Conservation (phyloP, 2,113 vertebrate genomes). For the Carassius carassius region DNA sequence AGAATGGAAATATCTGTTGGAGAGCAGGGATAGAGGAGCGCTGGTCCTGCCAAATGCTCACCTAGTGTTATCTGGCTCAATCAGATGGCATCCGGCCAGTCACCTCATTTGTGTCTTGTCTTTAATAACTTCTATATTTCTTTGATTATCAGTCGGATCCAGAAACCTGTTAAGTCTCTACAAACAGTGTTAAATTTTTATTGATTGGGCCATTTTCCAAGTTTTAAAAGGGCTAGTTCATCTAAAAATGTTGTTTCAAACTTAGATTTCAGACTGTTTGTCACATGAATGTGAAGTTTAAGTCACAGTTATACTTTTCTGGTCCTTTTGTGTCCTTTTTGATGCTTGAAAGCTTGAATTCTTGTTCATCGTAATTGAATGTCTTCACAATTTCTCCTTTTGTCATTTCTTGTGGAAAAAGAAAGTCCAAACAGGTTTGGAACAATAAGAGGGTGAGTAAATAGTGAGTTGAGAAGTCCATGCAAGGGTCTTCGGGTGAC, state of each 20-base stretch:
- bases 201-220: slow-evolving; percentile 56
- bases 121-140: slow-evolving; percentile 66
- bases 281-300: not conserved
- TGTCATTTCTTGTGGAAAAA: no score
- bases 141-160: slow-evolving; percentile 63
- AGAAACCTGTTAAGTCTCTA: slow-evolving; percentile 62
- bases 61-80: slow-evolving; percentile 45
- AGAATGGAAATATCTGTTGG: slow-evolving; percentile 51
- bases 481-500: no score
- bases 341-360: not conserved
- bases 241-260: not conserved
- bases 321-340: no score
- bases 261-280: not conserved
- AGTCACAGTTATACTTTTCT: no score
- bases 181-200: slow-evolving; percentile 64
- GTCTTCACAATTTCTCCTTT: not conserved
- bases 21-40: slow-evolving; percentile 46
- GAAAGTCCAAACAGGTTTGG: no score
- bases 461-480: no score
- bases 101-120: slow-evolving; percentile 53
- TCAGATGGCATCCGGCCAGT: slow-evolving; percentile 43
- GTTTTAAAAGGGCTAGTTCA: slow-evolving; percentile 56
- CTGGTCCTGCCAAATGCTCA: slow-evolving; percentile 46
- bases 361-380: not conserved
- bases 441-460: no score